Evolutionary conservation across 2,113 vertebrate species (phyloP).

Genomic region (Orycteropus afer): DNA sequence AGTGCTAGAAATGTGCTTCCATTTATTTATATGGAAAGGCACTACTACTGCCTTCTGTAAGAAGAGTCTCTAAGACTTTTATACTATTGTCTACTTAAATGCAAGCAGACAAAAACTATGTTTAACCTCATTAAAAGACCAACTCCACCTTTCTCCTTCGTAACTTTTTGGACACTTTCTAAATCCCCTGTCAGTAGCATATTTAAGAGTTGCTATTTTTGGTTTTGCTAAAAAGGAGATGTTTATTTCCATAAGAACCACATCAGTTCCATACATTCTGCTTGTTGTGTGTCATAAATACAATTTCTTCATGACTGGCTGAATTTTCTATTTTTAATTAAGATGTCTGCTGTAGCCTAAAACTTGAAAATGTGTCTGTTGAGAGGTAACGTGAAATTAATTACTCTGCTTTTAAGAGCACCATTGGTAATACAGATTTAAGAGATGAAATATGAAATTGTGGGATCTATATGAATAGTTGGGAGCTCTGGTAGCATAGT

Average conservation of each 20-base stretch:
- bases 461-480: neutral
- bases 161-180: slow-evolving; percentile 34
- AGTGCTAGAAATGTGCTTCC: slow-evolving; percentile 73
- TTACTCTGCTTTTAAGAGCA: neutral
- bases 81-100: slow-evolving; percentile 59
- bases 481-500: too few species aligned
- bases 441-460: neutral
- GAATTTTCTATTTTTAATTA: slow-evolving; percentile 30
- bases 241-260: neutral
- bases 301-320: neutral
- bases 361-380: slow-evolving; percentile 20
- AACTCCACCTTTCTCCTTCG: slow-evolving; percentile 85
- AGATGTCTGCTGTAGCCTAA: neutral
- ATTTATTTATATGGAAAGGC: slow-evolving; percentile 75
- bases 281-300: neutral
- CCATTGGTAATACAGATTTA: neutral
- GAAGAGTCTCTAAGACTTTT: slow-evolving; percentile 14
- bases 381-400: neutral
- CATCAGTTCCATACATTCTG: neutral
- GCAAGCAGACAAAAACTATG: slow-evolving; percentile 56
- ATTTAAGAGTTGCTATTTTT: neutral
- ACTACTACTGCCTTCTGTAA: slow-evolving; percentile 47
- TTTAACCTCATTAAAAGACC: slow-evolving; percentile 49
- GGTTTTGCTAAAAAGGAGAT: neutral
- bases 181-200: neutral